These are phyloP conservation scores for Carcina quercana DNA, from an alignment of 2,888 invertebrate species.

Conservation along the genomic window DNA sequence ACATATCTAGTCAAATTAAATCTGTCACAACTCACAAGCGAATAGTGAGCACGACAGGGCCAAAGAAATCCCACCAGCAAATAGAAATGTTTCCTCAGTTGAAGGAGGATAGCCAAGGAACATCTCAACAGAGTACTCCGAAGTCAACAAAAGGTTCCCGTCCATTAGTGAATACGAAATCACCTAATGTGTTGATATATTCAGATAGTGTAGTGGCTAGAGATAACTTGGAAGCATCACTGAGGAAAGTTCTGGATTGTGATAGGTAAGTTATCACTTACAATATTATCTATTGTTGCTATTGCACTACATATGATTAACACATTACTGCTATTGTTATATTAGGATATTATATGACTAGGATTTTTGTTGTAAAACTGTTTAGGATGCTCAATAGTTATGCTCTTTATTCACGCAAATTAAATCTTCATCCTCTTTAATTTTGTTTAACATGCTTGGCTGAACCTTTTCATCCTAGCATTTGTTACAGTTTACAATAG, in stretches of 20 bases:
- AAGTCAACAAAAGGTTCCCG: slow-evolving; percentile 63
- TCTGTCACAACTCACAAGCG: slow-evolving; percentile 66
- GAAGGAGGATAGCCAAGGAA: slow-evolving; percentile 40
- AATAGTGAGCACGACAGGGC: slow-evolving; percentile 59
- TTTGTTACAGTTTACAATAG: too few species aligned
- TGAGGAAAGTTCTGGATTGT: slow-evolving; percentile 79
- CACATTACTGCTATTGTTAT: too few species aligned
- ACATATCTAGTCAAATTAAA: slow-evolving; percentile 69
- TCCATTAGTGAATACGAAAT: slow-evolving; percentile 77
- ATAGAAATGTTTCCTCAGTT: slow-evolving; percentile 37
- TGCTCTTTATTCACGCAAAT: too few species aligned
- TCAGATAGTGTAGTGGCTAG: slow-evolving; percentile 84
- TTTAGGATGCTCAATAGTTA: too few species aligned
- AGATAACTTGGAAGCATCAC: slow-evolving; percentile 82
- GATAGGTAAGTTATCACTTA: slow-evolving; percentile 77
- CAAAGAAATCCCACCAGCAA: slow-evolving; percentile 49
- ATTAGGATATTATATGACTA: too few species aligned
- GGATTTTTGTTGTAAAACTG: too few species aligned
- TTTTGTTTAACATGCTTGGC: too few species aligned
- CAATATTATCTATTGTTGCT: slow-evolving; percentile 6
- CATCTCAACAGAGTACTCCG: slow-evolving; percentile 43
- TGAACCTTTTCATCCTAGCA: too few species aligned
- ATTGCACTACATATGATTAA: too few species aligned
- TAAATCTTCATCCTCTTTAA: too few species aligned
- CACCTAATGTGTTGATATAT: slow-evolving; percentile 87